Evolutionary conservation across 1,140 invertebrate genomes (phyloP).

Genomic region (Vollenhovia emeryi): DNA sequence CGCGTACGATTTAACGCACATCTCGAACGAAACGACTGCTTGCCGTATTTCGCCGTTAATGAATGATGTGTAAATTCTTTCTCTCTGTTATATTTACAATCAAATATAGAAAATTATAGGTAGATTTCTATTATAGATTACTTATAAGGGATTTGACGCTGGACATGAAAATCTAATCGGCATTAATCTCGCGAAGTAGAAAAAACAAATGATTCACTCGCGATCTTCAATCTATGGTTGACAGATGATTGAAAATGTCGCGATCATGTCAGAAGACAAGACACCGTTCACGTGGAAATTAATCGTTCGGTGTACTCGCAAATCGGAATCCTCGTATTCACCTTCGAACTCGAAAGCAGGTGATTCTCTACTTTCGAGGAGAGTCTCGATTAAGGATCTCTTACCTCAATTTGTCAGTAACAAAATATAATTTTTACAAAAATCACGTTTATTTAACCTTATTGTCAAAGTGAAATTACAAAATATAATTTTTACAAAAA

Average conservation of each 20-base stretch:
- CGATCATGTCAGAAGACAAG: conserved; percentile 48
- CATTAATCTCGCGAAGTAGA: conserved; percentile 3
- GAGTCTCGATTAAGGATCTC: neutral
- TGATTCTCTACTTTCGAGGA: neutral
- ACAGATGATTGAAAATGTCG: conserved; percentile 33
- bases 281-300: conserved; percentile 37
- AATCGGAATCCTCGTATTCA: conserved; percentile 12
- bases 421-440: neutral
- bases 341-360: neutral
- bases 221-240: neutral
- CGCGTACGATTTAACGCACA: neutral
- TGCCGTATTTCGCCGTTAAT: neutral
- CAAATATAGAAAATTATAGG: neutral
- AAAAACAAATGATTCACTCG: neutral
- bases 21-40: neutral
- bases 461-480: neutral
- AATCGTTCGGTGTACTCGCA: conserved; percentile 9
- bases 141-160: neutral
- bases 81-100: neutral
- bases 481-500: neutral
- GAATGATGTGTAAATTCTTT: neutral
- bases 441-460: neutral
- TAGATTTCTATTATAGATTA: neutral
- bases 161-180: neutral
- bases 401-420: neutral